Percentiles rank a stretch among this genome's conserved stretches.
phyloP scores from a whole-genome alignment of 2,113 vertebrate genomes.

The Mustelus asterias region DNA sequence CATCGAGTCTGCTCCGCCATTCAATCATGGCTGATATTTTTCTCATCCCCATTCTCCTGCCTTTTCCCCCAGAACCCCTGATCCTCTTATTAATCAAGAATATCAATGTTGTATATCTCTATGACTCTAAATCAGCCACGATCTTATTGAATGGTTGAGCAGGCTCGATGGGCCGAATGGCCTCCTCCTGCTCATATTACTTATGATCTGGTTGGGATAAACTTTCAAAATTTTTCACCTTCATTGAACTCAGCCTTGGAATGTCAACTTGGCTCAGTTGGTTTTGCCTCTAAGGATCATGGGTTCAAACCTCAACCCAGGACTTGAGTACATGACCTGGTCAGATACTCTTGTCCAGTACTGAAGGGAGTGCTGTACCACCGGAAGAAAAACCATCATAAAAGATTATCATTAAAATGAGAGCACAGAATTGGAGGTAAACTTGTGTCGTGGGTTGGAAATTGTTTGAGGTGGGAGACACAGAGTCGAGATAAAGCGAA shows the following conservation, averaged over 20 bases:
- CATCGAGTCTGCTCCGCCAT: too few species aligned
- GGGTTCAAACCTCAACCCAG: not conserved
- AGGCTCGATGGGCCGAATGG: too few species aligned
- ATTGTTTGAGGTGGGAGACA: not conserved
- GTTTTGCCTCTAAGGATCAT: not conserved
- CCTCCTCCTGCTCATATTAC: too few species aligned
- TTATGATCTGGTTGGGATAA: not conserved
- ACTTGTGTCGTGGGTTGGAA: not conserved
- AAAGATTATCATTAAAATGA: not conserved
- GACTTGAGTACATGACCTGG: not conserved
- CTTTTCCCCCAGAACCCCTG: too few species aligned
- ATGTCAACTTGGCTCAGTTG: not conserved
- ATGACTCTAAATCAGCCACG: too few species aligned
- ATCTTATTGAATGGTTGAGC: too few species aligned
- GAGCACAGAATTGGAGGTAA: not conserved
- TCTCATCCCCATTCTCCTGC: too few species aligned
- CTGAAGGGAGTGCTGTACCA: not conserved
- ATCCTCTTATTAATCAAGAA: too few species aligned
- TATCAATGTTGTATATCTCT: too few species aligned
- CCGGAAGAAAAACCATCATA: not conserved
- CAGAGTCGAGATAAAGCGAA: not conserved
- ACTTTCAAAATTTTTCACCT: not conserved
- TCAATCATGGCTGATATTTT: too few species aligned
- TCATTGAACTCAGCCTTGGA: not conserved
- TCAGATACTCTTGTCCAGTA: not conserved